A percentile compares a stretch with the other conserved stretches of the same genome.
phyloP scores from a whole-genome alignment of 2,113 vertebrate species.

The Drymodes brunneopygia region DNA sequence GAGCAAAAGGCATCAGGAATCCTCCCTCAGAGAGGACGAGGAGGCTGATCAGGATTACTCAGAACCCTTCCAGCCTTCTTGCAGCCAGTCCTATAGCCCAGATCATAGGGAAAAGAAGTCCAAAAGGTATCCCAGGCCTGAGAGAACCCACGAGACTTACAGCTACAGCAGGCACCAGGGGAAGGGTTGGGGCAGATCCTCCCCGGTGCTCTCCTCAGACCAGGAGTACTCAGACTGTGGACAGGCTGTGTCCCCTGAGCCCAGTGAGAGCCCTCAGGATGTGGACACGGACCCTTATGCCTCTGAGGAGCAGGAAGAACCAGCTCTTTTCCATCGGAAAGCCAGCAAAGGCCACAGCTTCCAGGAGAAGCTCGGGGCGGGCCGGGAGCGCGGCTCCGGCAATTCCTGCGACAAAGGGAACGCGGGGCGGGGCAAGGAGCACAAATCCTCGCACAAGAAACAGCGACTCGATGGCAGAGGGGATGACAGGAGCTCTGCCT shows the following conservation, averaged over 20 bases:
- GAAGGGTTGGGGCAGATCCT: constrained; percentile 64
- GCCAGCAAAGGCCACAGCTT: constrained; percentile 59
- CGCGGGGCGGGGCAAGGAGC: constrained; percentile 74
- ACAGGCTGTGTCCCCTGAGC: constrained; percentile 77
- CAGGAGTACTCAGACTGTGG: constrained; percentile 75
- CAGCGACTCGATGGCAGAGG: constrained; percentile 38
- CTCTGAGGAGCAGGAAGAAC: constrained; percentile 67
- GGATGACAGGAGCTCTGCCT: constrained; percentile 36
- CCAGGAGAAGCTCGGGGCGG: constrained; percentile 57
- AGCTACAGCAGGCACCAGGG: constrained; percentile 59
- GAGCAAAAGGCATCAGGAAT: constrained; percentile 74
- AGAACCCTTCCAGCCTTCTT: constrained; percentile 73
- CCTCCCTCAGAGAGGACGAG: constrained; percentile 72
- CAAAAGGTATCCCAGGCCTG: constrained; percentile 57
- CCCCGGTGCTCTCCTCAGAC: constrained; percentile 72
- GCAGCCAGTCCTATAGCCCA: constrained; percentile 63
- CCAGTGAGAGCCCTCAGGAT: constrained; percentile 74
- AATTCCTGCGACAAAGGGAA: constrained; percentile 76
- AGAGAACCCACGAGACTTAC: constrained; percentile 55
- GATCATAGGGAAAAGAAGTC: constrained; percentile 69
- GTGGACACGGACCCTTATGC: constrained; percentile 51
- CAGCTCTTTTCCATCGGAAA: constrained; percentile 20
- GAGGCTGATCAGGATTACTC: constrained; percentile 71
- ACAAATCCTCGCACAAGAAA: constrained; percentile 75
- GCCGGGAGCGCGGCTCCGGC: constrained; percentile 17